These are phyloP conservation scores for Notocelia uddmanniana DNA, from an alignment of 2,888 invertebrate species.

Conservation along the genomic window DNA sequence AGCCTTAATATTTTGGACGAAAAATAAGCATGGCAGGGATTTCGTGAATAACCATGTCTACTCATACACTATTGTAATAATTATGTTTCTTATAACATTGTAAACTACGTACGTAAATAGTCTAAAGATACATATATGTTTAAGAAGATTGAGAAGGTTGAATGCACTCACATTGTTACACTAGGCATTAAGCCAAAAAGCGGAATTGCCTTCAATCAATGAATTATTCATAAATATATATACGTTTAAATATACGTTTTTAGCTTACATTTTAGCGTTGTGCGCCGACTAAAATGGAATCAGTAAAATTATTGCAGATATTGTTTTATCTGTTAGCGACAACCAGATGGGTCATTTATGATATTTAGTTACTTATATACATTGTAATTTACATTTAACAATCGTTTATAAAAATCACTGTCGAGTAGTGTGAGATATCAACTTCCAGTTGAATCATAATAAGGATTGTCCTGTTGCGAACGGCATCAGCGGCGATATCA, in stretches of 20 bases:
- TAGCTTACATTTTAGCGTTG: not conserved
- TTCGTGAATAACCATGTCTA: too few species aligned
- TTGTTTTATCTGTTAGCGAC: not conserved
- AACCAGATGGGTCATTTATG: not conserved
- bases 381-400: too few species aligned
- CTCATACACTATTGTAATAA: too few species aligned
- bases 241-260: not conserved
- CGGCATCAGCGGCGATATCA: too few species aligned
- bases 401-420: not conserved
- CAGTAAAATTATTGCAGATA: not conserved
- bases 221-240: too few species aligned
- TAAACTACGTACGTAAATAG: too few species aligned
- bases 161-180: not conserved
- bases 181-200: not conserved
- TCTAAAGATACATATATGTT: not conserved
- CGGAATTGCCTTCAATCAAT: not conserved
- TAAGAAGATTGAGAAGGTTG: not conserved
- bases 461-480: not conserved
- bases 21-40: too few species aligned
- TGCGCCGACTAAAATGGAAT: constrained; percentile 4
- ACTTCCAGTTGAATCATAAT: not conserved
- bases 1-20: not conserved
- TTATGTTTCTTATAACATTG: too few species aligned
- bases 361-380: not conserved
- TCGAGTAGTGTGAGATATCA: not conserved